Conservation (phyloP, 2,888 invertebrate genomes). For the Lycocerus yunnanus region DNA sequence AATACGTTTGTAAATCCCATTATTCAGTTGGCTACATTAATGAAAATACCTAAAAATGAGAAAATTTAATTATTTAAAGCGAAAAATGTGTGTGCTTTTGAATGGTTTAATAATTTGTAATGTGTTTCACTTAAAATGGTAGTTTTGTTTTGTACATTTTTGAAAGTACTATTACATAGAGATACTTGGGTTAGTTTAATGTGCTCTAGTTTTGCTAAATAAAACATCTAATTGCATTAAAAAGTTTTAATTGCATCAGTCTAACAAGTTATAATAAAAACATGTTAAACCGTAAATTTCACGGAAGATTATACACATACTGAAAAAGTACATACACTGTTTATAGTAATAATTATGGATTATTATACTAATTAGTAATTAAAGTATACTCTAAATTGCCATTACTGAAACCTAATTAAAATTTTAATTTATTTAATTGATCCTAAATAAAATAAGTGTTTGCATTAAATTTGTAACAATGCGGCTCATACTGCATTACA, state of each 20-base stretch:
- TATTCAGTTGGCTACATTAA: neutral
- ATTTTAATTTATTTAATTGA: neutral
- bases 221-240: neutral
- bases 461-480: neutral
- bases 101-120: neutral
- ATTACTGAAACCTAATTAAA: neutral
- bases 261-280: neutral
- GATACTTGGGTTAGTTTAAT: neutral
- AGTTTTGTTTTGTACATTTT: neutral
- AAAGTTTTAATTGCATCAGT: neutral
- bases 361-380: neutral
- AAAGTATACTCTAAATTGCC: neutral
- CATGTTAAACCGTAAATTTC: neutral
- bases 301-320: neutral
- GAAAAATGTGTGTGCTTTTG: neutral
- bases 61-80: neutral
- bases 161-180: neutral
- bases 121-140: neutral
- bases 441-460: neutral
- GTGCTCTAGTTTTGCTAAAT: neutral
- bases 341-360: neutral
- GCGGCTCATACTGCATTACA: neutral
- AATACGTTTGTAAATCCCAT: neutral
- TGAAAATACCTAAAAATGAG: neutral
- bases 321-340: neutral